These are phyloP conservation scores for Eurois occulta DNA, from an alignment of 2,888 invertebrate genomes.

Conservation along the genomic window DNA sequence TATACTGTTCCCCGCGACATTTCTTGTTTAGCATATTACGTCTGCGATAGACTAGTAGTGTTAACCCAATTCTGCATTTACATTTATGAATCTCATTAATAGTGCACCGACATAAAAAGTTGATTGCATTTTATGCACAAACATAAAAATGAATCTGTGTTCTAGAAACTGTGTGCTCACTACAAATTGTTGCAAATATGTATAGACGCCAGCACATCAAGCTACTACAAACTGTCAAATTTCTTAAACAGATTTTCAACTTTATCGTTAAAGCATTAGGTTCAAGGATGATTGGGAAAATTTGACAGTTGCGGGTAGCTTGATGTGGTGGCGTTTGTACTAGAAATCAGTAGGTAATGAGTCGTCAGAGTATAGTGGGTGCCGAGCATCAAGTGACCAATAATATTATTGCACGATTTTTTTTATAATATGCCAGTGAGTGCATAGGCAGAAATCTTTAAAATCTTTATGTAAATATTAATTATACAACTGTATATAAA, in stretches of 20 bases:
- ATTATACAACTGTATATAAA: slow-evolving; percentile 54
- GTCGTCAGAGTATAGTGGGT: neutral
- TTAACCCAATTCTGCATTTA: slow-evolving; percentile 53
- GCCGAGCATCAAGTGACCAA: neutral
- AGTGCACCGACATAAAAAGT: slow-evolving; percentile 7
- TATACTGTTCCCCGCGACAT: neutral
- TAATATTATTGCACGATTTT: neutral
- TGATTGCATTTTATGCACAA: slow-evolving; percentile 4
- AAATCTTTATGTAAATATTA: slow-evolving; percentile 58
- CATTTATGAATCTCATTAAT: slow-evolving; percentile 61
- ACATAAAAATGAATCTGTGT: slow-evolving; percentile 9
- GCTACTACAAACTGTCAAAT: no score
- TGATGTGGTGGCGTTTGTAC: neutral
- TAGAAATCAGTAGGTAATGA: neutral
- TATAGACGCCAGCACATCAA: no score
- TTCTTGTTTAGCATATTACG: slow-evolving; percentile 9
- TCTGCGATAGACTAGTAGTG: slow-evolving; percentile 4
- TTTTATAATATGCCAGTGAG: slow-evolving; percentile 1
- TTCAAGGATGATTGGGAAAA: no score
- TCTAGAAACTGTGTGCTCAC: slow-evolving; percentile 27
- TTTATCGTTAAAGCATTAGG: no score
- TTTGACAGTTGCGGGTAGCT: no score
- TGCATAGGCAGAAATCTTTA: neutral
- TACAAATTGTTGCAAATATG: slow-evolving; percentile 17
- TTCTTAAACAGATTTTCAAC: no score